Evolutionary conservation across 2,888 invertebrate genomes (phyloP).

Genomic region (Patella pellucida): DNA sequence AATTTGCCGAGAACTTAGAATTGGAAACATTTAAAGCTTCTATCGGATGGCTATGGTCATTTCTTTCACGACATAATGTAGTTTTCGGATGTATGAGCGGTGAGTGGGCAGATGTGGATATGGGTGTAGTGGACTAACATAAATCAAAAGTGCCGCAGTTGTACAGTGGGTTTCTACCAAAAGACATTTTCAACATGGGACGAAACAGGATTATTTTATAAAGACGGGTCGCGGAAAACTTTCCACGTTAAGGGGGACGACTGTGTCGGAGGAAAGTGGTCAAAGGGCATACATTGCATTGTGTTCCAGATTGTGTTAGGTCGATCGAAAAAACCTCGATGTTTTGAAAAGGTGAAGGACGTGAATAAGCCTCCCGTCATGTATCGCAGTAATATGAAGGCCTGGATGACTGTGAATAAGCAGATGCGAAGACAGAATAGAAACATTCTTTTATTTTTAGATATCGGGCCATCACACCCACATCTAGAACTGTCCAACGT

Average conservation of each 20-base stretch:
- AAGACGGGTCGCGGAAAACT: neutral
- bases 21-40: no score
- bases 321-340: neutral
- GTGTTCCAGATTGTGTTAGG: neutral
- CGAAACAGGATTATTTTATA: neutral
- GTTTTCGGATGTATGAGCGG: neutral
- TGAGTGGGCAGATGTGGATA: neutral
- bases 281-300: neutral
- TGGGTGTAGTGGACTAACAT: neutral
- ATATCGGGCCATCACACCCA: no score
- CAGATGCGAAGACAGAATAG: neutral
- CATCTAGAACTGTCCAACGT: no score
- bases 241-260: neutral
- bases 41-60: no score
- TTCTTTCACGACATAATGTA: no score
- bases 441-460: no score
- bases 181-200: neutral
- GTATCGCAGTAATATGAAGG: neutral
- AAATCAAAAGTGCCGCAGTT: neutral
- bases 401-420: neutral
- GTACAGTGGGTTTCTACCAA: neutral
- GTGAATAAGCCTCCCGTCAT: neutral
- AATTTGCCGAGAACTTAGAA: no score
- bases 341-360: neutral
- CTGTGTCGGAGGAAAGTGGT: no score